Evolutionary conservation across 2,888 invertebrate genomes (phyloP).

Genomic region (Parnassius glacialis): DNA sequence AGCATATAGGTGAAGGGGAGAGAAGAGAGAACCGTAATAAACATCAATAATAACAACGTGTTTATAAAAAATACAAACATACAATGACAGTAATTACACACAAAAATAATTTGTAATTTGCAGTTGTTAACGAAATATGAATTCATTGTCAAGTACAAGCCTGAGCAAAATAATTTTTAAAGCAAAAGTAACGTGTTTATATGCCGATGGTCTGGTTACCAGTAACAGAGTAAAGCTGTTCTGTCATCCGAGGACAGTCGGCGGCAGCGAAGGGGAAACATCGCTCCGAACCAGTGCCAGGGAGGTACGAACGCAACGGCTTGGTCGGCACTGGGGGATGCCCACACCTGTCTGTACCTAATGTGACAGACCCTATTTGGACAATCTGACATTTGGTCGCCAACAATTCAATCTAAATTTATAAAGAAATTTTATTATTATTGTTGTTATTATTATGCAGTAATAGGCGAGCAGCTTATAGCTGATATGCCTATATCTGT

Average conservation of each 20-base stretch:
- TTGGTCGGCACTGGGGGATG: constrained; percentile 54
- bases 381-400: not conserved
- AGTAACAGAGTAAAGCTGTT: constrained; percentile 70
- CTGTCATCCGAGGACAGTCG: constrained; percentile 58
- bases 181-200: constrained; percentile 50
- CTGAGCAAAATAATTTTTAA: constrained; percentile 46
- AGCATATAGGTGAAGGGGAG: too few relatives aligned
- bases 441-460: too few relatives aligned
- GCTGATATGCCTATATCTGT: too few relatives aligned
- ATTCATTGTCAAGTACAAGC: constrained; percentile 32
- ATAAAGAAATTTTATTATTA: not conserved
- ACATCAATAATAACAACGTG: too few relatives aligned
- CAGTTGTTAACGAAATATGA: constrained; percentile 9
- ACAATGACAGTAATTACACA: not conserved
- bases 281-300: constrained; percentile 63
- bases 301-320: constrained; percentile 63
- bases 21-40: too few relatives aligned
- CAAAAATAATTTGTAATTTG: not conserved
- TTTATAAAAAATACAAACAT: too few relatives aligned
- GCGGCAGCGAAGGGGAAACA: constrained; percentile 61
- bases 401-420: constrained; percentile 3
- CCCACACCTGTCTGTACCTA: constrained; percentile 52
- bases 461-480: too few relatives aligned
- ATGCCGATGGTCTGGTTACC: constrained; percentile 57
- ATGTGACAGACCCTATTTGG: constrained; percentile 26